These are phyloP conservation scores for Latheticus oryzae DNA, from an alignment of 2,888 invertebrate genomes.

Conservation along the genomic window DNA sequence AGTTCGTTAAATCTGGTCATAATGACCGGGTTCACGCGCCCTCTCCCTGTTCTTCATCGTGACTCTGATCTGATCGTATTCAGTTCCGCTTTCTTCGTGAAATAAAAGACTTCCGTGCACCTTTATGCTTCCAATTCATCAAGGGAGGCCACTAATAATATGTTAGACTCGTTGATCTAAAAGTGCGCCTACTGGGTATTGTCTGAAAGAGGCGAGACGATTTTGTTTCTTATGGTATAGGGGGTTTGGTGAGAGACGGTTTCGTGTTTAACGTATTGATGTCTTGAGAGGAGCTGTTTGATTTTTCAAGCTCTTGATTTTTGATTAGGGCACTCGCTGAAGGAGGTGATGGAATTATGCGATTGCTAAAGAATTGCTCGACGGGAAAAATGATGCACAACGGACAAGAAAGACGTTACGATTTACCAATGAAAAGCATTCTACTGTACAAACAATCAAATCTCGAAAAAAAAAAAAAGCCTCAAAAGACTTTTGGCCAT, in stretches of 20 bases:
- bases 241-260: slow-evolving; percentile 25
- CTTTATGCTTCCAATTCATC: slow-evolving; percentile 61
- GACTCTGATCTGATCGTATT: slow-evolving; percentile 63
- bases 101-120: slow-evolving; percentile 65
- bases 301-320: slow-evolving; percentile 56
- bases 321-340: slow-evolving; percentile 35
- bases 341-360: no score
- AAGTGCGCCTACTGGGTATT: slow-evolving; percentile 60
- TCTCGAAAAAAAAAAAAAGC: no score
- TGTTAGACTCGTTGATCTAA: slow-evolving; percentile 59
- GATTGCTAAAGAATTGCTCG: slow-evolving; percentile 4
- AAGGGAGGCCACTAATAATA: slow-evolving; percentile 64
- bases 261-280: slow-evolving; percentile 63
- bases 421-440: no score
- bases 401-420: neutral
- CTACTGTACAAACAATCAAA: no score
- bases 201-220: slow-evolving; percentile 52
- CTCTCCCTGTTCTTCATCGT: slow-evolving; percentile 52
- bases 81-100: slow-evolving; percentile 60
- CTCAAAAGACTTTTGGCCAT: no score
- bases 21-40: slow-evolving; percentile 56
- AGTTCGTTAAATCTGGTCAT: slow-evolving; percentile 37
- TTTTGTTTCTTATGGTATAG: slow-evolving; percentile 48
- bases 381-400: neutral
- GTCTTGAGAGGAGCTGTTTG: slow-evolving; percentile 54